A percentile compares a stretch with the other conserved stretches of the same genome.
These are phyloP conservation scores for Lipophrys pholis DNA, from an alignment of 2,113 vertebrate species.

Conservation along the genomic window DNA sequence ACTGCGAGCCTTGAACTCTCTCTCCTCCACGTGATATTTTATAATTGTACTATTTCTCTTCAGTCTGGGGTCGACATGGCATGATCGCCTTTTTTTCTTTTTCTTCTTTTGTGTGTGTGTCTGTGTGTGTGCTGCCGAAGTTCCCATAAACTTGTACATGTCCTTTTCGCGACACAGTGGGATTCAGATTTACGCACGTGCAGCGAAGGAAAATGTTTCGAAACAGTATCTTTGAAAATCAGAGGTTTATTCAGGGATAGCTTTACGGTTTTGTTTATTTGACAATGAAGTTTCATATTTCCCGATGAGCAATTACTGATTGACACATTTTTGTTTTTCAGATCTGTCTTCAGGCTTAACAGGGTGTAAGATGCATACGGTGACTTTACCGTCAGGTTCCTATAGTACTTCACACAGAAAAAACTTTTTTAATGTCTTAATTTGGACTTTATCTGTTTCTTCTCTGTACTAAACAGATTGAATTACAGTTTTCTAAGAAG, in stretches of 20 bases:
- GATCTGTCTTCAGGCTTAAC: not conserved
- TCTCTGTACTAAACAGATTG: constrained; percentile 82
- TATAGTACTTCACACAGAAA: constrained; percentile 3
- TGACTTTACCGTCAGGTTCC: constrained; percentile 23
- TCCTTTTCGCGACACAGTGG: constrained; percentile 6
- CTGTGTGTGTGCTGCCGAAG: not conserved
- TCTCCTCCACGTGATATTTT: constrained; percentile 85
- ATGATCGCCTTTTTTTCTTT: constrained; percentile 11
- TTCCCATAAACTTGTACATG: constrained; percentile 43
- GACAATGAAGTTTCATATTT: not conserved
- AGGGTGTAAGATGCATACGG: not conserved
- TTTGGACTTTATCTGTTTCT: constrained; percentile 81
- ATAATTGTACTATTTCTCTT: constrained; percentile 74
- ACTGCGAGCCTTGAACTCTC: constrained; percentile 84
- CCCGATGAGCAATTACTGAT: not conserved
- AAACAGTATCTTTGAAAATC: not conserved
- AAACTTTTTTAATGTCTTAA: too few species aligned
- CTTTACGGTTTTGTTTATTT: not conserved
- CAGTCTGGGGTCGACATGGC: constrained; percentile 51
- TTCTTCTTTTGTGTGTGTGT: too few species aligned
- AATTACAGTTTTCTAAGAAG: constrained; percentile 88
- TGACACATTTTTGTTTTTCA: not conserved
- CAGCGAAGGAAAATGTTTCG: not conserved
- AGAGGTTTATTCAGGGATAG: not conserved
- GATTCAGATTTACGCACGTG: constrained; percentile 1